These are phyloP conservation scores for Neodiprion pinetum DNA, from an alignment of 1,140 invertebrate genomes.

Conservation along the genomic window DNA sequence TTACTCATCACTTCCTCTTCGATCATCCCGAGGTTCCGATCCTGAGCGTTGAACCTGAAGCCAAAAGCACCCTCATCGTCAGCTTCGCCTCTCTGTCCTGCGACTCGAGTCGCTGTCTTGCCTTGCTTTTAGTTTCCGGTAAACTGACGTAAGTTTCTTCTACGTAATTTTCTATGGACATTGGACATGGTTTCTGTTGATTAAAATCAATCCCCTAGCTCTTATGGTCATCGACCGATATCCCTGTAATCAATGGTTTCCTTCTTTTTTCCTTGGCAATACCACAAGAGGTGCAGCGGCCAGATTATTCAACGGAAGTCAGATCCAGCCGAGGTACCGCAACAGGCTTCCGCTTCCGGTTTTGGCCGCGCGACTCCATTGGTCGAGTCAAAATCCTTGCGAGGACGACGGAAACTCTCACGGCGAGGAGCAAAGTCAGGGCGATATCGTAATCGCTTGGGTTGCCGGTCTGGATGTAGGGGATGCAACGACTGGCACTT, in stretches of 20 bases:
- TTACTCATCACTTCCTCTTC: slow-evolving; percentile 56
- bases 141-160: slow-evolving; percentile 53
- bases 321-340: slow-evolving; percentile 52
- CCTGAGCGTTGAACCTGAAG: slow-evolving; percentile 49
- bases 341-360: slow-evolving; percentile 53
- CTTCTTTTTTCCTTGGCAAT: slow-evolving; percentile 5
- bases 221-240: no score
- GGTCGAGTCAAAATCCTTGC: slow-evolving; percentile 27
- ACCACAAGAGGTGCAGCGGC: slow-evolving; percentile 40
- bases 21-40: slow-evolving; percentile 58
- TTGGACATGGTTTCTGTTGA: no score
- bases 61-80: slow-evolving; percentile 51
- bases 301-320: slow-evolving; percentile 51
- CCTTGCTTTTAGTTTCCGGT: slow-evolving; percentile 51
- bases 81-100: slow-evolving; percentile 44
- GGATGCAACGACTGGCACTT: slow-evolving; percentile 31
- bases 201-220: not conserved
- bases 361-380: slow-evolving; percentile 47
- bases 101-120: slow-evolving; percentile 51
- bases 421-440: slow-evolving; percentile 32
- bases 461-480: slow-evolving; percentile 53
- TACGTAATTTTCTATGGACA: not conserved
- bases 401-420: slow-evolving; percentile 28
- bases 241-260: slow-evolving; percentile 6
- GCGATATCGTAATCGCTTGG: slow-evolving; percentile 53